Base-by-base conservation (phyloP, 1,140 invertebrate species). In the Bactericera cockerelli region DNA sequence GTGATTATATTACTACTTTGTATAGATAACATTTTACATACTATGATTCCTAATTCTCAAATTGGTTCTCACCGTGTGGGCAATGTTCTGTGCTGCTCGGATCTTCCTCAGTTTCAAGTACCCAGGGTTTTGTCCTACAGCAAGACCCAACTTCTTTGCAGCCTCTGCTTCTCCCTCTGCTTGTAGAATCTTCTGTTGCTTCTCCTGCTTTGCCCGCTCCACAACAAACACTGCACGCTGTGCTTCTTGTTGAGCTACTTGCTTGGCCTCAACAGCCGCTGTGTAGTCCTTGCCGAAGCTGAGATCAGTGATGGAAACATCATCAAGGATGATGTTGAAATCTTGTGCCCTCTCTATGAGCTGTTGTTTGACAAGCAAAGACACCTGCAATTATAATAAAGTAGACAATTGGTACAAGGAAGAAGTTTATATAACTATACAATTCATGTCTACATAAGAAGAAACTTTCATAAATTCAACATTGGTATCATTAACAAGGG, bases 81-180 rank as follows among this genome's bases (percentile, higher is more conserved):
- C 87, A 74, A 99, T 98, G 68, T 85, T 93, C 70, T 98, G 94
- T 2, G 97, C 91, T 36, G 96, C 97, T 67, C 93, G 80, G 63
- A 99, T 90, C 74, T 99, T 99, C 63, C 97, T 80, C 62, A 99
- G 73, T 71, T 99, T 99, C 59, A 99, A 75, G 68, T 98, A 99
- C 70, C 96, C 97, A 63, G 95, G 94, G 75, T 98, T 99, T 70
- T 83, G 78, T 59, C 85, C 81, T 66, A 98, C 87, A 56, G 96
- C 92, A 76, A 94, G 80, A 75, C 96, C 96, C 75, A 99, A 86
- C 86, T 93, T 90, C 80, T 89, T 87, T 1, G 96, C 97, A 67
- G 96, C 91, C 79, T 97, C 87, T 24, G 97, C 94, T 84, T 99
- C 97, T 79, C 97, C 97, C 76, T 99, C 95, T 64, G 97, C 96